Evolutionary conservation across 2,113 vertebrate species (phyloP), one percentile per base, ranked within the genome.

Genomic region (Notarius lentiginosus): DNA sequence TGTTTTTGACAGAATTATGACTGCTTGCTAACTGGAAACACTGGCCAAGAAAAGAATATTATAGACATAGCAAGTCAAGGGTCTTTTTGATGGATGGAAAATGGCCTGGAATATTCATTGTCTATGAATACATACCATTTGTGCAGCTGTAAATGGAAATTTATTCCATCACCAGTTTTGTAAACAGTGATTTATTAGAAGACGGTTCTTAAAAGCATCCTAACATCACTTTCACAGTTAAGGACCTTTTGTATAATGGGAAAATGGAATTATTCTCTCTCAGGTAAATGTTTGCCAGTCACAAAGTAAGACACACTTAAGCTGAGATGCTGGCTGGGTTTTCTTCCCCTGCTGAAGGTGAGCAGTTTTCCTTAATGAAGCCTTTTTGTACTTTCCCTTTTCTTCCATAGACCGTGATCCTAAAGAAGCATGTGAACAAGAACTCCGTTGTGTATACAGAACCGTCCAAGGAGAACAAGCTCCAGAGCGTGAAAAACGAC

Each of bases 391-490:
- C 17, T 66, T 89, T 6, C 68, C 34, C 68, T 51, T 89, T 5
- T 84, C 27, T 12, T 82, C 18, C 30, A 34, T 53, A 96, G 96
- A 94, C 94, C 0, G 95, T 96, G 88, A 95, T 95, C 87, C 90
- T 96, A 47, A 95, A 96, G 92, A 96, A 96, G 87, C 95, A 96
- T 2, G 90, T 95, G 22, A 96, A 95, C 91, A 95, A 94, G 91
- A 95, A 93, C 90, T 93, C 95, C 0, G 95, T 96, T 87, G 93
- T 95, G 51, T 95, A 96, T 90, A 94, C 95, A 95, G 95, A 96
- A 88, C 94, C 95, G 15, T 95, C 94, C 70, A 95, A 94, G 90
- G 95, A 96, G 90, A 95, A 94, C 91, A 95, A 94, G 85, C 94
- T 95, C 86, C 95, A 94, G 89, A 96, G 92, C 12, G 88, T 93